Conservation (phyloP, 2,797 vertebrate species). For the Coluber constrictor region DNA sequence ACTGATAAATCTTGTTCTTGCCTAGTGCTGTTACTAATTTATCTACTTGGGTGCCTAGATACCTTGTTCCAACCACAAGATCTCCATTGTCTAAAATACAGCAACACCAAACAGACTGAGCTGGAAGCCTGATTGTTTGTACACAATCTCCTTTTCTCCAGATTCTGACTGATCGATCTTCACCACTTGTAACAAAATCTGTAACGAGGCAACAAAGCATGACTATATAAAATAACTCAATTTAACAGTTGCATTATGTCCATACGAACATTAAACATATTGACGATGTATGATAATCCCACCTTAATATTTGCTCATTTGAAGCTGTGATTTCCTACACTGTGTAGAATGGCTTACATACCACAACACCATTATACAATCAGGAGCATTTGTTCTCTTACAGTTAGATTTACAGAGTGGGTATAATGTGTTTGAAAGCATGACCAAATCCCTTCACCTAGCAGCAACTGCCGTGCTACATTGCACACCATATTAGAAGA, state of each 20-base stretch:
- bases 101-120: conserved; percentile 96
- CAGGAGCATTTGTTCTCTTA: not conserved
- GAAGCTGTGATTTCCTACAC: not conserved
- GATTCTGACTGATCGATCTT: conserved; percentile 90
- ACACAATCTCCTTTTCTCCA: conserved; percentile 88
- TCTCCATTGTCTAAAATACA: conserved; percentile 91
- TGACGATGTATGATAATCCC: not conserved
- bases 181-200: conserved; percentile 95
- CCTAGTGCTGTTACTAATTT: not conserved
- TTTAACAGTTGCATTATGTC: not conserved
- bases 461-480: not conserved
- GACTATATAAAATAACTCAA: not conserved
- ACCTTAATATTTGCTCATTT: conserved; percentile 9
- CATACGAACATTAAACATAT: not conserved
- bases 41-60: conserved; percentile 39
- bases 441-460: not conserved
- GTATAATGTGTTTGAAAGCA: not conserved
- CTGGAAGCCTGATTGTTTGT: conserved; percentile 91
- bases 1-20: not conserved
- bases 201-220: conserved; percentile 34
- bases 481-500: not conserved
- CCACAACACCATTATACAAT: not conserved
- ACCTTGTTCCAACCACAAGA: conserved; percentile 92
- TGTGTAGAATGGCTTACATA: not conserved
- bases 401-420: not conserved